Percentiles rank a stretch among this genome's conserved stretches.
Evolutionary conservation across 2,888 invertebrate species (phyloP).

Genomic region (Bruchidius siliquastri): DNA sequence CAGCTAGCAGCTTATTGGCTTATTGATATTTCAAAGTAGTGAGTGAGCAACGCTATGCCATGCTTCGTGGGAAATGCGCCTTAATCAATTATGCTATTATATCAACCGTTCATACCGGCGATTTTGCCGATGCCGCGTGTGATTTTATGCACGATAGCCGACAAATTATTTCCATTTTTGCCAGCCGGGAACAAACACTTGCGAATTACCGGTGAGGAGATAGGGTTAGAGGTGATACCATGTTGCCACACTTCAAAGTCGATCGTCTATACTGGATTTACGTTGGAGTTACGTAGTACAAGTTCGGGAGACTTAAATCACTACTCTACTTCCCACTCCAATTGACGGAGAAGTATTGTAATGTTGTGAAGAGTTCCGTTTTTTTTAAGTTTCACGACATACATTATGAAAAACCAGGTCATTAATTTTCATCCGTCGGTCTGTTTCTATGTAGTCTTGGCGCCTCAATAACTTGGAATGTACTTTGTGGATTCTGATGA

Average conservation of each 20-base stretch:
- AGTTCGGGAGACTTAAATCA: too few relatives aligned
- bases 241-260: not conserved
- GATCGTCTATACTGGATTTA: too few relatives aligned
- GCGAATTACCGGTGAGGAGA: not conserved
- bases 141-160: conserved; percentile 17
- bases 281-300: too few relatives aligned
- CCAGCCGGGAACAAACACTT: not conserved
- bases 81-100: conserved; percentile 15
- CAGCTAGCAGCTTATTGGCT: conserved; percentile 1
- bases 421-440: too few relatives aligned
- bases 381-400: too few relatives aligned
- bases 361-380: too few relatives aligned
- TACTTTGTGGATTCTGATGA: too few relatives aligned
- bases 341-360: too few relatives aligned
- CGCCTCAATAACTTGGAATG: too few relatives aligned
- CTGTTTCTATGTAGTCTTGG: too few relatives aligned
- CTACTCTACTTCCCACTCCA: too few relatives aligned
- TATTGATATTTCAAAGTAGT: conserved; percentile 13
- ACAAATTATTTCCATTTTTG: conserved; percentile 12
- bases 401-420: too few relatives aligned
- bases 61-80: conserved; percentile 10
- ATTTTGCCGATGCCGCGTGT: not conserved
- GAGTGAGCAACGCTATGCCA: not conserved
- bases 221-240: not conserved
- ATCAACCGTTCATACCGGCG: not conserved